Conservation (phyloP, 1,140 invertebrate species). For the Battus philenor region DNA sequence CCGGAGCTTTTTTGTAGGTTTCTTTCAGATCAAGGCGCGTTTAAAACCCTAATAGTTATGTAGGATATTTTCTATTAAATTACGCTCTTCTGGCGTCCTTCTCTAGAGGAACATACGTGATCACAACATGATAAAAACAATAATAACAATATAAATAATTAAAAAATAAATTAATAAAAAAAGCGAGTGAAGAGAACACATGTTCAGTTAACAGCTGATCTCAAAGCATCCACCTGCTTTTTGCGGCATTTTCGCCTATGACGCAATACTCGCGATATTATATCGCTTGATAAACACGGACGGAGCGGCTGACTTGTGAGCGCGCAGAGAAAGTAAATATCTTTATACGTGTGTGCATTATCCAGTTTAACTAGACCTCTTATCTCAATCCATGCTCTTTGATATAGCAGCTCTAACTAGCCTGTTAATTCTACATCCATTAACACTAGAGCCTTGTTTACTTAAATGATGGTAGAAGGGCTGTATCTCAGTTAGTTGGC, state of each 20-base stretch:
- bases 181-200: no score
- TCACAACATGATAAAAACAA: no score
- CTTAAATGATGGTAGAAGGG: neutral
- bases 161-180: no score
- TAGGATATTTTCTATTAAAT: no score
- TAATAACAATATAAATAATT: no score
- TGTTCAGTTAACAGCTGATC: no score
- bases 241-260: conserved; percentile 4
- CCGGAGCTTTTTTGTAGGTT: no score
- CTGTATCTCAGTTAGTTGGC: neutral
- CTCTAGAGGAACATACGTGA: no score
- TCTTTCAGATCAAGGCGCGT: no score
- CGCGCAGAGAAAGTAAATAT: conserved; percentile 12
- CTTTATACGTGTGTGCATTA: neutral
- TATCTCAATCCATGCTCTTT: neutral
- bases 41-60: no score
- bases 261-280: conserved; percentile 5
- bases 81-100: no score
- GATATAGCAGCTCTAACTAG: neutral
- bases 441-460: neutral
- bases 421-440: neutral
- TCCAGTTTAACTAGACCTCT: neutral
- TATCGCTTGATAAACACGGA: conserved; percentile 11
- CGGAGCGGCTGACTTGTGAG: neutral
- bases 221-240: neutral